Evolutionary conservation across 2,888 invertebrate genomes (phyloP).

Genomic region (Thumatha senex): DNA sequence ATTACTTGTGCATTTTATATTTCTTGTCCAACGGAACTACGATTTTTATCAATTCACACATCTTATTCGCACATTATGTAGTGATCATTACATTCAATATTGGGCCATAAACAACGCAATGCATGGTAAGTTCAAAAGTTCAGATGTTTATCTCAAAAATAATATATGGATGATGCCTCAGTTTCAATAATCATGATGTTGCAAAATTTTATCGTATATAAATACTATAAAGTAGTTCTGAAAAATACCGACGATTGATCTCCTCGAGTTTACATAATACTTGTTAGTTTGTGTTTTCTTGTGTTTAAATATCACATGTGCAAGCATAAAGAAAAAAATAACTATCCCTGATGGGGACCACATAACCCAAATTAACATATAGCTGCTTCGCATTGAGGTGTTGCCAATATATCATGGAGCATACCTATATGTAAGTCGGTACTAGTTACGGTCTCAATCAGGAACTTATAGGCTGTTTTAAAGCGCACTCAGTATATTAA

Average conservation of each 20-base stretch:
- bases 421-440: too few species aligned
- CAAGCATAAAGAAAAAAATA: too few species aligned
- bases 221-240: slow-evolving; percentile 7
- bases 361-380: too few species aligned
- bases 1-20: neutral
- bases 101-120: slow-evolving; percentile 6
- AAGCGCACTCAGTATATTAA: too few species aligned
- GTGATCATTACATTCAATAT: slow-evolving; percentile 11
- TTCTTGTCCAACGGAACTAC: neutral
- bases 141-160: slow-evolving; percentile 30
- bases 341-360: too few species aligned
- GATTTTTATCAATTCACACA: neutral
- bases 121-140: slow-evolving; percentile 25
- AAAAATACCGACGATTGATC: slow-evolving; percentile 13
- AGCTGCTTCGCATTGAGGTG: too few species aligned
- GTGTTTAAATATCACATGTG: too few species aligned
- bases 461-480: too few species aligned
- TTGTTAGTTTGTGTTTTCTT: too few species aligned
- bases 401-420: too few species aligned
- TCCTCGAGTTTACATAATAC: neutral
- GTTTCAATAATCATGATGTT: slow-evolving; percentile 7
- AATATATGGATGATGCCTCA: slow-evolving; percentile 11
- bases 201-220: slow-evolving; percentile 11
- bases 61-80: neutral
- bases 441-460: too few species aligned